A percentile compares a stretch with the other conserved stretches of the same genome.
phyloP scores from a whole-genome alignment of 2,113 vertebrate genomes.

The Paedocypris sp. region DNA sequence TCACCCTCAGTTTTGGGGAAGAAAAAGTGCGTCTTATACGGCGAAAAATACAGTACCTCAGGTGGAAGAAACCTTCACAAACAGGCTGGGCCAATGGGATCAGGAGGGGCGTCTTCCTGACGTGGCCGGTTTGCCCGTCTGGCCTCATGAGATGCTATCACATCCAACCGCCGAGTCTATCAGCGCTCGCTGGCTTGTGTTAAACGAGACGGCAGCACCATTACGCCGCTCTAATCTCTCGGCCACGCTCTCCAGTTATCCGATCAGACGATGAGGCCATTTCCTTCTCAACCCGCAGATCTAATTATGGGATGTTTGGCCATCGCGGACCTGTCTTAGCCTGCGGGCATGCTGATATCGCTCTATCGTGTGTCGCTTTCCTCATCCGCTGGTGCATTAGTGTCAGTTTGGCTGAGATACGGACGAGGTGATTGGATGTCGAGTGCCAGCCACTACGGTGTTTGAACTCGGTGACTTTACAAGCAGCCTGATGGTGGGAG shows the following conservation, averaged over 20 bases:
- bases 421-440: neutral
- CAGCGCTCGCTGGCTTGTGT: conserved; percentile 7
- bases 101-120: too few relatives aligned
- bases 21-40: too few relatives aligned
- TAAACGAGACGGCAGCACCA: conserved; percentile 19
- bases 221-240: conserved; percentile 26
- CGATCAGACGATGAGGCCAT: conserved; percentile 23
- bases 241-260: conserved; percentile 27
- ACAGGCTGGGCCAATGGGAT: too few relatives aligned
- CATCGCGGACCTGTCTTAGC: conserved; percentile 15
- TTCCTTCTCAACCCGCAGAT: conserved; percentile 28
- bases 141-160: conserved; percentile 22
- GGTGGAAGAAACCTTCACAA: too few relatives aligned
- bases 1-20: too few relatives aligned
- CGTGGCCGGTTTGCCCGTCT: too few relatives aligned
- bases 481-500: conserved; percentile 8
- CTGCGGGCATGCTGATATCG: conserved; percentile 17
- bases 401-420: conserved; percentile 11
- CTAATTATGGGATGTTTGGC: conserved; percentile 29
- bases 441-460: neutral
- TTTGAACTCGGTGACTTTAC: neutral
- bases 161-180: conserved; percentile 16
- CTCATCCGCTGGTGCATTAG: conserved; percentile 21
- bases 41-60: too few relatives aligned
- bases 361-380: conserved; percentile 23